A percentile compares a stretch with the other conserved stretches of the same genome.
Evolutionary conservation across 2,888 invertebrate species (phyloP).

Genomic region (Apotomis capreana): DNA sequence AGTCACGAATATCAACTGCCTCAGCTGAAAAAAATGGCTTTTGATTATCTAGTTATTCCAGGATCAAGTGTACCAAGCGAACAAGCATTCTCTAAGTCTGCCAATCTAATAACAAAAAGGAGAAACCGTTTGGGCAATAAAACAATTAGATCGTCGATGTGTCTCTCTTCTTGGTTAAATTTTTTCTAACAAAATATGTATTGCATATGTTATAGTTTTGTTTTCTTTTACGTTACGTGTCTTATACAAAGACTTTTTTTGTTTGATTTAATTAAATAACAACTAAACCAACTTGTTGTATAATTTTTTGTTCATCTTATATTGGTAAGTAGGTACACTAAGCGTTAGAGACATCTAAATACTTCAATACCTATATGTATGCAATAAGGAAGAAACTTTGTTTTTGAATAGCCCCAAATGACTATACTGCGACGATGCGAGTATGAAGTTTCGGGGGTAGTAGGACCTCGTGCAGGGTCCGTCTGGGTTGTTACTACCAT

Average conservation of each 20-base stretch:
- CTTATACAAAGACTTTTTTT: not conserved
- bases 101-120: slow-evolving; percentile 11
- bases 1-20: slow-evolving; percentile 6
- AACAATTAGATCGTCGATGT: slow-evolving; percentile 2
- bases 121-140: slow-evolving; percentile 19
- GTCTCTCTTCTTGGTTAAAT: not conserved
- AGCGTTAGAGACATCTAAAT: no score
- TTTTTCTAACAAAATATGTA: not conserved
- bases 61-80: slow-evolving; percentile 19
- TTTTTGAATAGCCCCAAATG: no score
- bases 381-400: no score
- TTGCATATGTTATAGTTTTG: not conserved
- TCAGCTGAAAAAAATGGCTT: slow-evolving; percentile 21
- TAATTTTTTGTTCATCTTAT: no score
- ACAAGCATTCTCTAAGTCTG: slow-evolving; percentile 8
- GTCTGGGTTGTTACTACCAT: no score
- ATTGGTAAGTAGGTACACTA: no score
- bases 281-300: no score
- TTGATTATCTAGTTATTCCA: slow-evolving; percentile 13
- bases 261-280: not conserved
- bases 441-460: no score
- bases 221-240: slow-evolving; percentile 11
- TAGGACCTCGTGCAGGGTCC: no score
- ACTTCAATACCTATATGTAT: no score
- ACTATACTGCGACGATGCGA: no score